Evolutionary conservation across 2,888 invertebrate genomes (phyloP).

Genomic region (Drosophila villosipedis): DNA sequence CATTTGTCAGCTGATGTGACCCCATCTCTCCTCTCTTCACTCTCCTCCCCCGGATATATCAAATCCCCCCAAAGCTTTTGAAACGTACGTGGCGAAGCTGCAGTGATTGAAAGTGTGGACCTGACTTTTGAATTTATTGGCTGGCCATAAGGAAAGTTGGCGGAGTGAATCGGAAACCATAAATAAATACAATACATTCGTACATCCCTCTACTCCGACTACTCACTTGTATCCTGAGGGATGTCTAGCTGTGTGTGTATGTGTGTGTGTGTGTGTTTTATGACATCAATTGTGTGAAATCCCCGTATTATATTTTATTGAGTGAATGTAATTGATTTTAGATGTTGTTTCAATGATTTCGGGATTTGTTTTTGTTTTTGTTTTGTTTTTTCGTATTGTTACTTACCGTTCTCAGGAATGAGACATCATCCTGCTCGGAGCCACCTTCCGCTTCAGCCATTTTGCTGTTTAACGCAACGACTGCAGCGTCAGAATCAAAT

Average conservation of each 20-base stretch:
- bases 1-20: conserved; percentile 71
- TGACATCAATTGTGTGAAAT: conserved; percentile 78
- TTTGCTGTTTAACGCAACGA: conserved; percentile 73
- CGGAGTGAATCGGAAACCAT: conserved; percentile 40
- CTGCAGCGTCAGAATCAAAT: conserved; percentile 66
- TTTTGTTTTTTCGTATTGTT: conserved; percentile 1
- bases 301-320: conserved; percentile 78
- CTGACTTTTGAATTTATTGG: conserved; percentile 76
- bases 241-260: conserved; percentile 1
- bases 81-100: conserved; percentile 40
- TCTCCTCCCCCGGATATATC: conserved; percentile 13
- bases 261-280: conserved; percentile 57
- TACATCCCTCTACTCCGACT: conserved; percentile 25
- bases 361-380: not conserved
- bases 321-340: conserved; percentile 82
- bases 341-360: conserved; percentile 62
- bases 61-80: conserved; percentile 53
- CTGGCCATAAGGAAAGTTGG: conserved; percentile 74
- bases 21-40: conserved; percentile 37
- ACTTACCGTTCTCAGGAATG: conserved; percentile 99
- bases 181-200: conserved; percentile 54
- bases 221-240: not conserved
- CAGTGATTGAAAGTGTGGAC: conserved; percentile 76
- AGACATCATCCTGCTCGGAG: conserved; percentile 99
- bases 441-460: conserved; percentile 98